phyloP scores from a whole-genome alignment of 2,888 invertebrate species.

The Pardosa pseudoannulata region DNA sequence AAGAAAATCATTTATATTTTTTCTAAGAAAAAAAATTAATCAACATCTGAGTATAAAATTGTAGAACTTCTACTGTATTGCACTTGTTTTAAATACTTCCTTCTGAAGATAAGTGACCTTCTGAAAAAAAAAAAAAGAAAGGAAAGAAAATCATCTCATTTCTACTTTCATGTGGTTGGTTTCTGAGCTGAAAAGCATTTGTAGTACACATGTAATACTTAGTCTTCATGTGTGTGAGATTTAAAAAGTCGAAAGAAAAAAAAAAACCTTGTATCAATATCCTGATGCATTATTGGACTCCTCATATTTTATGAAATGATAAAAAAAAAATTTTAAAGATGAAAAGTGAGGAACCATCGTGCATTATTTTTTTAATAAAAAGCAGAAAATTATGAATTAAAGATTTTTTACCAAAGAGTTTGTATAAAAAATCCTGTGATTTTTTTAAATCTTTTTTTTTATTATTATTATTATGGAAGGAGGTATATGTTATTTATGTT shows the following conservation, averaged over 20 bases:
- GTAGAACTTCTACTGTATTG: no score
- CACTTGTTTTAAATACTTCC: background rate
- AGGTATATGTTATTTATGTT: constrained; percentile 9
- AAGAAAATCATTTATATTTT: no score
- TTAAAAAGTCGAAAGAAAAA: no score
- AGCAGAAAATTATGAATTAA: background rate
- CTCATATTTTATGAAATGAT: constrained; percentile 7
- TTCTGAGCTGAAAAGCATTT: background rate
- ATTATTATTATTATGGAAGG: background rate
- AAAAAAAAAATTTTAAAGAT: background rate
- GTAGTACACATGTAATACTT: background rate
- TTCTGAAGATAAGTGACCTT: constrained; percentile 14
- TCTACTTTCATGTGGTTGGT: background rate
- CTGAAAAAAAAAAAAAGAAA: background rate
- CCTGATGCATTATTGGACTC: background rate
- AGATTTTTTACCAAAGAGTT: constrained; percentile 2
- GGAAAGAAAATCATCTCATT: no score
- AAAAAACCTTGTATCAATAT: background rate
- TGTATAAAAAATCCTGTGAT: constrained; percentile 11
- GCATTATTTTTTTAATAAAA: constrained; percentile 18
- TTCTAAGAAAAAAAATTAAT: no score
- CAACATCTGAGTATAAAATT: no score
- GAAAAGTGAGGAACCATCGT: background rate
- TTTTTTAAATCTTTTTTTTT: background rate
- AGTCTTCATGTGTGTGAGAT: no score